Evolutionary conservation across 2,797 vertebrate species (phyloP), one percentile per base, ranked within the genome.

Genomic region (Urosaurus nigricauda): DNA sequence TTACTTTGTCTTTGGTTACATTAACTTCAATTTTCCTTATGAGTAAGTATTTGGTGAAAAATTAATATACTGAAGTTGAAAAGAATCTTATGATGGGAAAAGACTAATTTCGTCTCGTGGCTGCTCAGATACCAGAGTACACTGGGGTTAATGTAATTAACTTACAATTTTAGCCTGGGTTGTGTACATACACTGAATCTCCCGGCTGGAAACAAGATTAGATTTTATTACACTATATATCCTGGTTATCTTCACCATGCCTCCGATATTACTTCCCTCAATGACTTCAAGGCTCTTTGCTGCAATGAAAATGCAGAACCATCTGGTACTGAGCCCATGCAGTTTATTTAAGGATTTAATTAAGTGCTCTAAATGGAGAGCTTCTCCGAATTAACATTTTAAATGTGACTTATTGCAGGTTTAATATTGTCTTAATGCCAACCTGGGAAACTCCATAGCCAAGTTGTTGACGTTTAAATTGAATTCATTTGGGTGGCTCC

Each of bases 271-370:
- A 96, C 96, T 97, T 96, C 94, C 94, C 95, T 95, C 95, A 95
- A 96, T 96, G 96, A 96, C 96, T 97, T 94, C 95, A 95, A 95
- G 94, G 96, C 96, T 95, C 95, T 92, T 93, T 89, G 94, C 96
- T 92, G 96, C 96, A 93, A 92, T 96, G 96, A 94, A 95, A 96
- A 96, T 90, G 95, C 94, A 94, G 95, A 96, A 96, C 96, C 97
- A 97, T 97, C 97, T 97, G 97, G 96, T 97, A 92, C 94, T 94
- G 96, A 96, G 96, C 96, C 95, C 94, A 86, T 91, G 95, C 96
- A 95, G 97, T 98, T 98, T 98, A 98, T 98, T 98, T 98, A 97
- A 98, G 97, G 97, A 97, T 97, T 96, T 98, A 98, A 98, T 98
- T 97, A 98, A 97, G 98, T 97, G 96, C 95, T 95, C 96, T 97